phyloP scores from a whole-genome alignment of 2,888 invertebrate genomes.

The Diploptera punctata region DNA sequence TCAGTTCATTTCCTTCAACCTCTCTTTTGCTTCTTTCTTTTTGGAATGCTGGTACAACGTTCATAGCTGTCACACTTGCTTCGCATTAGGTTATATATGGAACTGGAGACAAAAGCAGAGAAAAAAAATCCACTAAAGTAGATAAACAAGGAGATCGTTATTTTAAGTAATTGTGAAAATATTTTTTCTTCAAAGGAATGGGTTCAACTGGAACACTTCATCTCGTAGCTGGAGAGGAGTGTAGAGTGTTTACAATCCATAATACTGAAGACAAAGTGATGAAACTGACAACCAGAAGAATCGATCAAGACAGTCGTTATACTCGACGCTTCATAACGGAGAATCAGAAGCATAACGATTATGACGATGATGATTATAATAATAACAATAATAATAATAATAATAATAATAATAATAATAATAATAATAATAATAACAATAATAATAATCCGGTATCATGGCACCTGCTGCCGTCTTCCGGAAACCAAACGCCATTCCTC shows the following conservation, averaged over 20 bases:
- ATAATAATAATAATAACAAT: background rate
- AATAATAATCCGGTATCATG: too few relatives aligned
- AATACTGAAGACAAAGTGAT: background rate
- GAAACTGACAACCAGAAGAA: too few relatives aligned
- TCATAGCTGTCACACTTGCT: background rate
- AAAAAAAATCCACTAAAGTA: background rate
- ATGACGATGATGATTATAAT: too few relatives aligned
- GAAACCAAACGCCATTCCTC: too few relatives aligned
- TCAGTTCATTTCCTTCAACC: background rate
- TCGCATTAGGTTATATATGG: background rate
- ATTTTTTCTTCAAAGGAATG: background rate
- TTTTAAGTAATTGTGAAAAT: slow-evolving; percentile 12
- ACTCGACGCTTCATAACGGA: too few relatives aligned
- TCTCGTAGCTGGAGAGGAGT: background rate
- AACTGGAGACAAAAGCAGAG: too few relatives aligned
- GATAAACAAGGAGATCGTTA: background rate
- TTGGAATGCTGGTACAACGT: background rate
- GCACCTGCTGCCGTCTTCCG: too few relatives aligned
- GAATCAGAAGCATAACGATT: too few relatives aligned
- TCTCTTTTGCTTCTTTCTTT: background rate
- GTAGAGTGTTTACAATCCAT: background rate
- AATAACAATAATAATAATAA: background rate
- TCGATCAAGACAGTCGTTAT: too few relatives aligned
- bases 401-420: background rate
- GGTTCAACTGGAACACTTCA: too few relatives aligned